Base-by-base conservation (phyloP, 2,797 vertebrate genomes). In the Champsocephalus gunnari region DNA sequence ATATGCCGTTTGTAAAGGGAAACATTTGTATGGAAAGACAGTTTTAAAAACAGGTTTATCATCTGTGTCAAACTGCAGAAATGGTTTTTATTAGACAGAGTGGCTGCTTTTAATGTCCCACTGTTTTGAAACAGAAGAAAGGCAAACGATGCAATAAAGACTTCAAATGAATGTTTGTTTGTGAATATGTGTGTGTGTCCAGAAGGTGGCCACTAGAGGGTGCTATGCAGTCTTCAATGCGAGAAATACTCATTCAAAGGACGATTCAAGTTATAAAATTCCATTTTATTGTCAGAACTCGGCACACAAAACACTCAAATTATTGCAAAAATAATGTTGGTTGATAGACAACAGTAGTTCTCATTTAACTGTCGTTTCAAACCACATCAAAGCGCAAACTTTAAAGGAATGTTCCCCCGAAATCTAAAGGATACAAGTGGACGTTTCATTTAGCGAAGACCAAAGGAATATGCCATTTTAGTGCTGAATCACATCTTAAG, bases 231-330 rank as follows among this genome's bases (percentile, higher is more conserved):
- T 47, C 44, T 16, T 21, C 34, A 6, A 38, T 0, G 5, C 34
- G 10, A 68, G 28, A 59, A 43, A 57, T 3, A 19, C n/a, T 17
- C 0, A 3, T 1, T 49, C 16, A 0, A 10, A 32, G 61, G 47
- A 56, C 19, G 68, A 66, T 48, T 91, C 88, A 93, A 93, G 89
- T 95, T 95, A 96, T 85, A 96, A 96, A 94, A 96, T 90, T 92
- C 80, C 53, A 90, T 95, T 98, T 97, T 97, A 97, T 96, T 95
- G 87, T 94, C 96, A 94, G 79, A 94, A 93, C 91, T 95, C 90
- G 43, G 93, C 91, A 95, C 94, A 95, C 94, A 94, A 91, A 91
- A 96, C 81, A 92, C 89, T 94, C 92, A 94, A 94, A 92, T 90
- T 92, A 93, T 95, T 93, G 92, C 82, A 91, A 79, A 79, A 81